Base-by-base conservation (phyloP, 35 echinoderm and acorn worm genomes). In the Apostichopus japonicus region DNA sequence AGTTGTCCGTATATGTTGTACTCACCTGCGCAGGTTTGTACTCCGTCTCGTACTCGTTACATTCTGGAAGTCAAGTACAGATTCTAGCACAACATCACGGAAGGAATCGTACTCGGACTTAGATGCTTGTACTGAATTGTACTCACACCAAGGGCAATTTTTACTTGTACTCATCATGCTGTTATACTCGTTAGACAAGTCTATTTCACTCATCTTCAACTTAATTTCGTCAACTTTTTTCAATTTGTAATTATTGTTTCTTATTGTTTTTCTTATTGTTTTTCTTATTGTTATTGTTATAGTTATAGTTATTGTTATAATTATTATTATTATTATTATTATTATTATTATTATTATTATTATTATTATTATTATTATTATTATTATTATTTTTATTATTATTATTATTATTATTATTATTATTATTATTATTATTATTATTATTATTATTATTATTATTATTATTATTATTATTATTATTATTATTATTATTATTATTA, bases 391-490 rank as follows among this genome's bases (percentile, higher is more conserved):
- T 65, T 0, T 65, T 65, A 65, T 15, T 0, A 10, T 65, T 65
- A 65, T 65, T 2, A 65, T 65, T 56, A 9, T 86, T 86, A 22
- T 56, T 44, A 58, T 22, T 14, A 13, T 86, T 86, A 65, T 65
- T 65, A 65, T 65, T 65, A 65, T 15, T 0, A 10, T 65, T 65
- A 65, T 65, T 2, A 65, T 65, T 86, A 22, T 56, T 44, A 58
- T 22, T 14, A 13, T 86, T 86, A 65, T 65, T 65, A 65, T 65
- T 65, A 65, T 79, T 1, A 15, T 79, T 79, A 6, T 79, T 79
- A 6, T 79, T 79, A 1, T 79, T 79, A 79, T 79, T 79, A 79
- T 79, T 79, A 79, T 25, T 79, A 4, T 79, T 79, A 79, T 79
- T 79, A 0, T 22, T 79, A 9, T 86, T 86, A 22, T 56, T 44